These are phyloP conservation scores for Holocentrus rufus DNA, from an alignment of 2,797 vertebrate genomes.

Conservation along the genomic window DNA sequence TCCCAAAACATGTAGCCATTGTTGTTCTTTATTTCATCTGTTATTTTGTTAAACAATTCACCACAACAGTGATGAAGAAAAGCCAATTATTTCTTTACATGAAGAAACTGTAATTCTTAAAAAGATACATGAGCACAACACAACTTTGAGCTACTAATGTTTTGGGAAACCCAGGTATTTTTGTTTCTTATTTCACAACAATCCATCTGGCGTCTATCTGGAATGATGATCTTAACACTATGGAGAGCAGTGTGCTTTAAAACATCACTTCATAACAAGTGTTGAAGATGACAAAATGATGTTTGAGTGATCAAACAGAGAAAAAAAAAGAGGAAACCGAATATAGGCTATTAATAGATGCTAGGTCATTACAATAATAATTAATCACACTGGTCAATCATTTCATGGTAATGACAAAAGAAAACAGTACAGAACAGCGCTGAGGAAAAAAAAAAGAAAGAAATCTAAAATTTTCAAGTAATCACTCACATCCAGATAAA, in stretches of 20 bases:
- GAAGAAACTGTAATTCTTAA: not conserved
- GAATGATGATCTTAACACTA: constrained; percentile 55
- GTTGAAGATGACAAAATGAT: constrained; percentile 43
- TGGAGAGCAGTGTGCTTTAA: constrained; percentile 59
- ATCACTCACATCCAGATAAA: constrained; percentile 84
- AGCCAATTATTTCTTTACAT: not conserved
- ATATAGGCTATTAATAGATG: constrained; percentile 39
- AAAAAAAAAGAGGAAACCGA: constrained; percentile 29
- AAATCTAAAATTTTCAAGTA: constrained; percentile 82
- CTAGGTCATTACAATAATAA: constrained; percentile 62
- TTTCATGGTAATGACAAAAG: constrained; percentile 69
- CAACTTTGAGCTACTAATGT: constrained; percentile 16
- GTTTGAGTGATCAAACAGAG: constrained; percentile 41
- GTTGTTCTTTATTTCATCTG: not conserved
- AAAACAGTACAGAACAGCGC: constrained; percentile 78
- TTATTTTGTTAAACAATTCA: not conserved
- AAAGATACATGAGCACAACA: not conserved
- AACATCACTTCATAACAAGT: constrained; percentile 59
- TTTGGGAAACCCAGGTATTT: constrained; percentile 52
- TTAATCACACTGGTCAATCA: constrained; percentile 70
- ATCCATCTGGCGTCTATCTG: constrained; percentile 42
- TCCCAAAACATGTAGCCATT: constrained; percentile 44
- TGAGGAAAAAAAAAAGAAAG: constrained; percentile 69
- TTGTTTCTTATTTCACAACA: constrained; percentile 46
- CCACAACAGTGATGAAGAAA: not conserved